These are phyloP conservation scores for Puntigrus tetrazona DNA, from an alignment of 2,113 vertebrate species.

Conservation along the genomic window DNA sequence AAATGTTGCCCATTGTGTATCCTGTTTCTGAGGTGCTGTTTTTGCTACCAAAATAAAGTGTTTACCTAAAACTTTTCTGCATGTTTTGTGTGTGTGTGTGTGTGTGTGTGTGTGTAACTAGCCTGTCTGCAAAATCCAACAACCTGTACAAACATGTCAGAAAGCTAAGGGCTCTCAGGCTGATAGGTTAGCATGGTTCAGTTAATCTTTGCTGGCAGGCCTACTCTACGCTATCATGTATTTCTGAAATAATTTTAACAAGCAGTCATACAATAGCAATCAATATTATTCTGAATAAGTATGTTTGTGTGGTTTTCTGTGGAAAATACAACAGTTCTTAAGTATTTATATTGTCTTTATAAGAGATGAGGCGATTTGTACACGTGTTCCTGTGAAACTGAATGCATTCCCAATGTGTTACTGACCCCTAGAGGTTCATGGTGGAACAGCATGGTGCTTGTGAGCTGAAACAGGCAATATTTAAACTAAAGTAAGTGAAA, in stretches of 20 bases:
- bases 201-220: not conserved
- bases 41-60: conserved; percentile 78
- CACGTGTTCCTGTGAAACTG: not conserved
- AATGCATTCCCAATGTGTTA: not conserved
- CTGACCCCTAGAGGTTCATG: not conserved
- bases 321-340: not conserved
- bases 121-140: not conserved
- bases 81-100: not conserved
- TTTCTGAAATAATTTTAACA: not conserved
- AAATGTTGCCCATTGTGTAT: conserved; percentile 60
- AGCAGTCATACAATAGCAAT: too few relatives aligned
- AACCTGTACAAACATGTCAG: not conserved
- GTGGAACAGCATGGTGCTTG: not conserved
- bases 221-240: not conserved
- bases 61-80: conserved; percentile 67
- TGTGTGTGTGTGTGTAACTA: not conserved
- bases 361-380: not conserved
- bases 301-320: not conserved
- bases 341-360: not conserved
- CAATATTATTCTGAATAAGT: not conserved
- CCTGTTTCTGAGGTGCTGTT: conserved; percentile 73
- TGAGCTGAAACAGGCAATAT: not conserved
- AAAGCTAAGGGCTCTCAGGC: not conserved
- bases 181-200: not conserved
- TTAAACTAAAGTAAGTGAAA: not conserved